phyloP scores from a whole-genome alignment of 2,797 vertebrate species.

The Cyclopterus lumpus region DNA sequence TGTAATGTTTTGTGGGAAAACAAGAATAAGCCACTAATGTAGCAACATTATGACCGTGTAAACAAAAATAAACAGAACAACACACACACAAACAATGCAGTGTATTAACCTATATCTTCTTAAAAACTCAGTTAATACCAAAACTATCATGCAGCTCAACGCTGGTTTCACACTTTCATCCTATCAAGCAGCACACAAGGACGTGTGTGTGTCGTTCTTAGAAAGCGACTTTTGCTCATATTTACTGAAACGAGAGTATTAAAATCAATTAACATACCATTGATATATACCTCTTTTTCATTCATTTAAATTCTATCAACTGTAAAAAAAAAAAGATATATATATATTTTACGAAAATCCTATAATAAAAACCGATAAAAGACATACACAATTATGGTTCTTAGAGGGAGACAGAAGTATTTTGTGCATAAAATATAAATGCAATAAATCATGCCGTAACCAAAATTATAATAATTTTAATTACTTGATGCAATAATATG shows the following conservation, averaged over 20 bases:
- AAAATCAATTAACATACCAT: too few species aligned
- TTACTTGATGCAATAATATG: neutral
- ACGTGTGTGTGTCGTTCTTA: neutral
- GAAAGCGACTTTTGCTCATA: neutral
- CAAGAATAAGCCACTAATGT: constrained; percentile 7
- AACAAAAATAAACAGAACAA: too few species aligned
- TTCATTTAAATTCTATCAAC: too few species aligned
- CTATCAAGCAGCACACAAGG: neutral
- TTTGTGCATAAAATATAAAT: neutral
- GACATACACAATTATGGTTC: neutral
- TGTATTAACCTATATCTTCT: constrained; percentile 7
- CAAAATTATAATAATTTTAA: neutral
- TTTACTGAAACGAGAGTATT: neutral
- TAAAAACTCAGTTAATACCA: constrained; percentile 20
- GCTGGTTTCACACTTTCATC: constrained; percentile 18
- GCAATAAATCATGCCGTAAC: neutral
- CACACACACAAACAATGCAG: neutral
- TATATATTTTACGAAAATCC: neutral
- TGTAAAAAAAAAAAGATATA: too few species aligned
- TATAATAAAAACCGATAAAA: neutral
- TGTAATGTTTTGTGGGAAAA: neutral
- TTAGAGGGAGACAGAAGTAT: neutral
- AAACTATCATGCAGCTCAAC: neutral
- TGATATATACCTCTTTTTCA: too few species aligned
- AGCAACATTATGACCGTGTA: neutral